Conservation (phyloP, 2,888 invertebrate genomes). For the Drosophila flavopinicola region DNA sequence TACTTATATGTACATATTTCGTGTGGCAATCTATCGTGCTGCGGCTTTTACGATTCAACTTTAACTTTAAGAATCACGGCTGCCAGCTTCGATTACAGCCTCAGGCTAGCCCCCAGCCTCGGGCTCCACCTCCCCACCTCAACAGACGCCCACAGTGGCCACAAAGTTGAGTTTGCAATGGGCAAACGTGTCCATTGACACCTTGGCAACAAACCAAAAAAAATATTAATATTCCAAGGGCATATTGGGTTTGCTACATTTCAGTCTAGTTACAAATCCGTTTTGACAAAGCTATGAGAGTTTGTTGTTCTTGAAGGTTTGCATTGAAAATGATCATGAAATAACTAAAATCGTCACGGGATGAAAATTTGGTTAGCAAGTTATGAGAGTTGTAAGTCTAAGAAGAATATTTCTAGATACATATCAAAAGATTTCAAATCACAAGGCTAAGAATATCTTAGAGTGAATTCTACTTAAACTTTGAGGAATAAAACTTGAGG, state of each 20-base stretch:
- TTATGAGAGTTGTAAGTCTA: no score
- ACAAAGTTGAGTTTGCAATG: conserved; percentile 12
- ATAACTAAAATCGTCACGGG: no score
- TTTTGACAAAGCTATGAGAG: no score
- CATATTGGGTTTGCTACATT: not conserved
- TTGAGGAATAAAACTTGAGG: no score
- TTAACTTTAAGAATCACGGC: conserved; percentile 18
- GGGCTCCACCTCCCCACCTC: not conserved
- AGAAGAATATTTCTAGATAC: no score
- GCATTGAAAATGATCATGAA: not conserved
- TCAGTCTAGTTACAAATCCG: no score
- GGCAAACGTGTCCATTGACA: conserved; percentile 24
- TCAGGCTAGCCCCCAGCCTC: conserved; percentile 3
- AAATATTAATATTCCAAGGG: no score
- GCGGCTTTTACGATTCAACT: conserved; percentile 1
- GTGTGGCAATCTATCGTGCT: conserved; percentile 33
- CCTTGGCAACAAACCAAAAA: conserved; percentile 17
- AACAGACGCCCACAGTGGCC: conserved; percentile 8
- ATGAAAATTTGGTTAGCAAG: no score
- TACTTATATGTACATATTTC: not conserved
- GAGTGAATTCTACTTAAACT: no score
- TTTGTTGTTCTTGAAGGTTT: no score
- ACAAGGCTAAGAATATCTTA: no score
- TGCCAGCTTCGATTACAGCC: conserved; percentile 53
- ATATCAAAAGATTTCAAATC: no score